phyloP scores from a whole-genome alignment of 2,113 vertebrate genomes.

The Australoheros scitulus region DNA sequence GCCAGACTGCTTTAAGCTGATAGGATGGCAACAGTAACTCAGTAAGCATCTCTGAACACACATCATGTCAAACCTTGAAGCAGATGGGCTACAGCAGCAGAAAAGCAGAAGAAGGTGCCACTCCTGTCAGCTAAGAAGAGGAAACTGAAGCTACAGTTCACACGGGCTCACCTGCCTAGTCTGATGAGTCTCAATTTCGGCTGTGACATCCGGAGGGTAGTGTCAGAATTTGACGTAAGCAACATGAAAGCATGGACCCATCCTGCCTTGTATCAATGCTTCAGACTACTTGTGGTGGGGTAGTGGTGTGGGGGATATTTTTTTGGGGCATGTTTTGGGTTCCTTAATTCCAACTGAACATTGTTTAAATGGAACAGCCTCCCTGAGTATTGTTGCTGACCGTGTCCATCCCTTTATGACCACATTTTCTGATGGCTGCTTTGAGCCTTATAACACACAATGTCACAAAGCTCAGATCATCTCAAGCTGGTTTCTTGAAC shows the following conservation, averaged over 20 bases:
- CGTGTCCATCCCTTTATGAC: background rate
- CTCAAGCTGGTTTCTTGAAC: background rate
- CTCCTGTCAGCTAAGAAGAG: too few species aligned
- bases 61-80: too few species aligned
- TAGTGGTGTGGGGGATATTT: background rate
- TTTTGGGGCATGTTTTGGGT: background rate
- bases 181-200: background rate
- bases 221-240: too few species aligned
- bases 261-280: background rate
- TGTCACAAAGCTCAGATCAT: background rate
- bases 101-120: too few species aligned
- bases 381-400: background rate
- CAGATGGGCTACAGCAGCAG: too few species aligned
- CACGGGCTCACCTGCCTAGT: background rate
- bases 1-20: background rate
- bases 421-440: background rate
- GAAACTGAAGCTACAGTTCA: too few species aligned
- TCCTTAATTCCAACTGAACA: background rate
- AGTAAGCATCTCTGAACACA: background rate
- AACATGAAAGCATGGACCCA: too few species aligned
- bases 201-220: background rate
- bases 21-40: background rate
- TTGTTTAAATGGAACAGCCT: background rate
- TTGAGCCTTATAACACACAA: background rate
- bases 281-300: background rate